These are phyloP conservation scores for Axinella damicornis DNA, from an alignment of 37 sponge, comb jelly and placozoan species.

Conservation along the genomic window DNA sequence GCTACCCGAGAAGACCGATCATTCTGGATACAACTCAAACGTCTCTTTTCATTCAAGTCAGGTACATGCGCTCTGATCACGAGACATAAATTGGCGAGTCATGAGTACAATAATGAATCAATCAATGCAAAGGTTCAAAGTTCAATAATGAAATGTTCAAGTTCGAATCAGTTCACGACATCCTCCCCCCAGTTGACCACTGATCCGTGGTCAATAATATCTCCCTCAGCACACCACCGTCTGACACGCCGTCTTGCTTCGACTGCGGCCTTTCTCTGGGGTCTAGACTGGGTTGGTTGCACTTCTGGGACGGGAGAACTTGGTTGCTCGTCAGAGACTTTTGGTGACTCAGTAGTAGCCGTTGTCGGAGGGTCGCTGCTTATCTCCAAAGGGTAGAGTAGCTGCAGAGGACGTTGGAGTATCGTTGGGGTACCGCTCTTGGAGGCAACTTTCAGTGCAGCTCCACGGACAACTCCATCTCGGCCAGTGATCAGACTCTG, in stretches of 20 bases:
- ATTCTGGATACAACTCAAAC: too few relatives aligned
- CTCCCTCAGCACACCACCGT: background rate
- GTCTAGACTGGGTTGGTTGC: background rate
- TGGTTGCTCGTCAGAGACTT: background rate
- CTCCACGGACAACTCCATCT: slow-evolving; percentile 50
- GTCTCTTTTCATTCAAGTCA: too few relatives aligned
- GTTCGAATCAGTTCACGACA: background rate
- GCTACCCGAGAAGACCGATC: too few relatives aligned
- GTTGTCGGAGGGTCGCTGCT: background rate
- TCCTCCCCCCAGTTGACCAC: slow-evolving; percentile 18
- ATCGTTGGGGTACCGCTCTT: slow-evolving; percentile 18
- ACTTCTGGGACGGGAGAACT: background rate
- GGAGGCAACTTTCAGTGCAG: slow-evolving; percentile 18
- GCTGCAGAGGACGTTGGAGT: slow-evolving; percentile 39
- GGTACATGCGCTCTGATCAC: background rate
- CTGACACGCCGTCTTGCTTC: background rate
- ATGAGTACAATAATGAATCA: background rate
- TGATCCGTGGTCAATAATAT: background rate
- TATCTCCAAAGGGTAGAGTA: slow-evolving; percentile 44
- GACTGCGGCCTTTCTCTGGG: background rate
- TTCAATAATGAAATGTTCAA: background rate
- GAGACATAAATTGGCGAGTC: background rate
- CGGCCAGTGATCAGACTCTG: slow-evolving; percentile 11
- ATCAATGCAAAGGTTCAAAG: background rate
- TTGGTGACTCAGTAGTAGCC: background rate